phyloP scores from a whole-genome alignment of 2,888 invertebrate species.

The Cosmia trapezina region DNA sequence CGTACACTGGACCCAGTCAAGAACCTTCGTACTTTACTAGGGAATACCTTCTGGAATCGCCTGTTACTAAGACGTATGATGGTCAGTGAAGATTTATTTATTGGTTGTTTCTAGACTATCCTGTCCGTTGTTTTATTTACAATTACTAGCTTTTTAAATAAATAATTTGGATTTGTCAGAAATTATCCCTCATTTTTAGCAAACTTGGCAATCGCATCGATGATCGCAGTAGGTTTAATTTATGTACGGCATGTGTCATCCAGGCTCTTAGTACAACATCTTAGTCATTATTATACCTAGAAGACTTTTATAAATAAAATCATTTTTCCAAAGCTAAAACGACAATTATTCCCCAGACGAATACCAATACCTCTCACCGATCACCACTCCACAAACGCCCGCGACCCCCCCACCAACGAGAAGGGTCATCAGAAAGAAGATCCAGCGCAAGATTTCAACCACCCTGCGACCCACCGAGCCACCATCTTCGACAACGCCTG shows the following conservation, averaged over 20 bases:
- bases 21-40: constrained; percentile 85
- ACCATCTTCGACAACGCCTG: constrained; percentile 45
- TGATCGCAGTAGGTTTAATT: too few species aligned
- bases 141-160: too few species aligned
- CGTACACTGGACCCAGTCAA: constrained; percentile 76
- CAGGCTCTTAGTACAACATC: too few species aligned
- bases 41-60: constrained; percentile 86
- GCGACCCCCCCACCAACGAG: constrained; percentile 45
- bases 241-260: too few species aligned
- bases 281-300: too few species aligned
- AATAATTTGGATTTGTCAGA: too few species aligned
- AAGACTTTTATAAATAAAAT: too few species aligned
- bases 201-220: too few species aligned
- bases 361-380: constrained; percentile 85
- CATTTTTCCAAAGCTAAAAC: background rate
- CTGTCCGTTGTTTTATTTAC: too few species aligned
- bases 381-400: constrained; percentile 78
- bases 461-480: constrained; percentile 73
- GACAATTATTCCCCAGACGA: constrained; percentile 76
- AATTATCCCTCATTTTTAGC: too few species aligned
- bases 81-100: constrained; percentile 72
- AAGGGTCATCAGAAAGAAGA: constrained; percentile 79
- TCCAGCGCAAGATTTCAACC: constrained; percentile 81
- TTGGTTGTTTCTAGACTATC: too few species aligned
- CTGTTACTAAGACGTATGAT: constrained; percentile 85